These are phyloP conservation scores for Argyresthia albistria DNA, from an alignment of 2,888 invertebrate species.

Conservation along the genomic window DNA sequence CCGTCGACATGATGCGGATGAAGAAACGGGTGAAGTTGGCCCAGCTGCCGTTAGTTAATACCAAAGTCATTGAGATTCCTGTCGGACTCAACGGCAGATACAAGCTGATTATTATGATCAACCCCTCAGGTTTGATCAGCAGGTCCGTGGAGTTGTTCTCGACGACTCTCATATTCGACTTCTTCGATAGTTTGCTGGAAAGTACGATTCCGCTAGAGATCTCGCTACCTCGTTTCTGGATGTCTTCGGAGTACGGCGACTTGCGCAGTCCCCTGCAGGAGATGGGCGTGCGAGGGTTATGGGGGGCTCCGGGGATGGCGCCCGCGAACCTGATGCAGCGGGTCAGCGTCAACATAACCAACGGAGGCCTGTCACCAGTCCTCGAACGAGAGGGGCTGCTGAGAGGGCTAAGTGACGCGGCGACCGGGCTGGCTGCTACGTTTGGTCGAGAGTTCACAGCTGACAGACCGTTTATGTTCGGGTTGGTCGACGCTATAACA, in stretches of 20 bases:
- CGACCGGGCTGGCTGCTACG: conserved; percentile 18
- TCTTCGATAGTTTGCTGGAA: conserved; percentile 16
- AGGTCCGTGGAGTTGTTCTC: conserved; percentile 15
- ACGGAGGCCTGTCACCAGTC: conserved; percentile 4
- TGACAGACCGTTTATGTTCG: not conserved
- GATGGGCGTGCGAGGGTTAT: conserved; percentile 17
- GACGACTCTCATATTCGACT: conserved; percentile 16
- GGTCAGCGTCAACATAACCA: not conserved
- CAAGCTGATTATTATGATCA: conserved; percentile 5
- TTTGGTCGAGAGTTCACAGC: conserved; percentile 11
- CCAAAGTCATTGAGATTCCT: conserved; percentile 25
- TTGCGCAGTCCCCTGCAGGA: conserved; percentile 17
- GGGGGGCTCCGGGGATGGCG: conserved; percentile 20
- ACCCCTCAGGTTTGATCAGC: conserved; percentile 13
- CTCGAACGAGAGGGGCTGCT: not conserved
- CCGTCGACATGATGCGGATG: conserved; percentile 22
- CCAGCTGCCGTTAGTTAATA: conserved; percentile 17
- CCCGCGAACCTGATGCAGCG: not conserved
- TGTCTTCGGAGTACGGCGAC: conserved; percentile 17
- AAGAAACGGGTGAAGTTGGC: conserved; percentile 20
- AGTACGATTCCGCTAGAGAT: conserved; percentile 23
- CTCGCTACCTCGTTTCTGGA: conserved; percentile 20
- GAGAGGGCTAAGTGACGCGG: no score
- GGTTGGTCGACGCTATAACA: no score
- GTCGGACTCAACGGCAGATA: conserved; percentile 22